Percentiles rank a stretch among this genome's conserved stretches.
Conservation (phyloP, 2,113 vertebrate genomes). For the Maylandia zebra region DNA sequence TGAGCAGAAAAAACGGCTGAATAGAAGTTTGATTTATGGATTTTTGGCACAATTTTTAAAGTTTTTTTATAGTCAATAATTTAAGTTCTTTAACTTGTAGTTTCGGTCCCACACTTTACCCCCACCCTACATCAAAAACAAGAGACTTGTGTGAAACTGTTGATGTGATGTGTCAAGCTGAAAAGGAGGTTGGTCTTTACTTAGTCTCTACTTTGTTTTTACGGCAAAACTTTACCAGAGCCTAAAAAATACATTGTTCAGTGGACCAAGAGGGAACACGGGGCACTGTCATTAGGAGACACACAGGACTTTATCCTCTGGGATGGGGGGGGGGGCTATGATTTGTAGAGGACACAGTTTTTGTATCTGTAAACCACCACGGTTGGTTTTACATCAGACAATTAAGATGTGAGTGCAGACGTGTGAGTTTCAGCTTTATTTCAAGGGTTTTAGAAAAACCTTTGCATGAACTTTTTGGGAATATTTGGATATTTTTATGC, state of each 20-base stretch:
- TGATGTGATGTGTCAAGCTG: neutral
- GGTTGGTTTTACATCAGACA: neutral
- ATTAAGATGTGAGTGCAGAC: neutral
- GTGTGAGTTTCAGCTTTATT: neutral
- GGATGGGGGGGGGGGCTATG: neutral
- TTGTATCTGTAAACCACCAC: neutral
- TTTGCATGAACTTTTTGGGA: neutral
- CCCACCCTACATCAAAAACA: accelerated
- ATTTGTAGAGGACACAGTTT: neutral
- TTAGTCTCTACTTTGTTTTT: neutral
- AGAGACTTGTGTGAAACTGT: neutral
- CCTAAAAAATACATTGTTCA: neutral
- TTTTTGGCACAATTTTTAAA: neutral
- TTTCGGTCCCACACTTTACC: accelerated
- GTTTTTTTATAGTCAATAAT: neutral
- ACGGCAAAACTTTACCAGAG: neutral
- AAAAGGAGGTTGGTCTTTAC: neutral
- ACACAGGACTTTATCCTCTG: neutral
- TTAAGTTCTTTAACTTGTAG: neutral
- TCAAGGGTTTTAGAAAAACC: neutral
- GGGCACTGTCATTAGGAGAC: neutral
- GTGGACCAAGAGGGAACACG: neutral
- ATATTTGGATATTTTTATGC: neutral
- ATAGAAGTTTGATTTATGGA: neutral
- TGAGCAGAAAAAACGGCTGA: accelerated